Base-by-base conservation (phyloP, 2,888 invertebrate genomes). In the Polydrusus cervinus region DNA sequence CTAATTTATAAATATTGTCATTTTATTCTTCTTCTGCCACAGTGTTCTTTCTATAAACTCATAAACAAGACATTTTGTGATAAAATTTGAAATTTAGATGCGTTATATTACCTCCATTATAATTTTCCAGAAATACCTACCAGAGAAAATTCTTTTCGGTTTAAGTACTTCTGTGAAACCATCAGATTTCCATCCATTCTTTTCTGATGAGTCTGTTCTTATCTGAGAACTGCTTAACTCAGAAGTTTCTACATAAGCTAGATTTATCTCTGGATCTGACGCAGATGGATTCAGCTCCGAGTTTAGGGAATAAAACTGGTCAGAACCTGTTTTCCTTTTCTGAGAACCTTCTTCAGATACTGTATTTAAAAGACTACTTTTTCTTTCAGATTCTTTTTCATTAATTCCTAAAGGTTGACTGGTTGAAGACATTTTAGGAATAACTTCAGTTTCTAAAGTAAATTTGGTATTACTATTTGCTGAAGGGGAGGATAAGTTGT, bases 91-190 rank as follows among this genome's bases (percentile, higher is more conserved):
- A n/a, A n/a, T n/a, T n/a, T n/a, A n/a, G n/a, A n/a, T n/a, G n/a
- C n/a, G n/a, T n/a, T n/a, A n/a, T n/a, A n/a, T n/a, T n/a, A n/a
- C n/a, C n/a, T n/a, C n/a, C n/a, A n/a, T n/a, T n/a, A n/a, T n/a
- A n/a, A n/a, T n/a, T n/a, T n/a, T n/a, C n/a, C n/a, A n/a, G n/a
- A n/a, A n/a, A 13, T 13, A 13, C 43, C 25, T 49, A 64, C 64
- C 64, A 30, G 64, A 49, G 16, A 64, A 34, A 10, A 16, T 14
- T 10, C 11, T 9, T n/a, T 64, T 64, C 3, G 47, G 14, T 10
- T 49, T 49, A 16, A 49, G 14, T 1, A 49, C 13, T 49, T 64
- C 64, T n/a, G 49, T 64, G 9, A 47, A 49, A 25, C 20, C 34
- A 49, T 47, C 64, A 9, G 14, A 38, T 5, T 38, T 38, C 8